Conservation (phyloP, 1,140 invertebrate species). For the Choristoneura fumiferana region DNA sequence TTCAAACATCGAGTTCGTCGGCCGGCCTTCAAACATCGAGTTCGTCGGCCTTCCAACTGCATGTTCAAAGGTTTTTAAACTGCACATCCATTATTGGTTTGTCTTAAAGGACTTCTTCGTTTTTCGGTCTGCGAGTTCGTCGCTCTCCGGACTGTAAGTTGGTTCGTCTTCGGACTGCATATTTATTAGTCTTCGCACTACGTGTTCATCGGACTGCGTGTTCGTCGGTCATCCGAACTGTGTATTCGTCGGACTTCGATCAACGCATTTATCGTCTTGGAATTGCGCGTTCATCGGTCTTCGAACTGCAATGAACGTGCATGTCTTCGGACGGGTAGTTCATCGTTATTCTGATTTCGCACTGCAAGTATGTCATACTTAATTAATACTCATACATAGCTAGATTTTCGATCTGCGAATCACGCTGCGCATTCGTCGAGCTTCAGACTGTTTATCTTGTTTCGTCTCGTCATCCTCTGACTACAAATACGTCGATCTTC, state of each 20-base stretch:
- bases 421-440: not conserved
- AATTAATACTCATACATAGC: too few relatives aligned
- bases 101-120: not conserved
- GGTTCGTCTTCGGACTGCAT: not conserved
- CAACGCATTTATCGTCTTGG: not conserved
- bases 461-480: not conserved
- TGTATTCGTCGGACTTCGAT: not conserved
- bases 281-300: constrained; percentile 3
- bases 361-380: not conserved
- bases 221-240: not conserved
- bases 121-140: not conserved
- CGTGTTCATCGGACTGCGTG: not conserved
- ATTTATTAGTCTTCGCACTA: not conserved
- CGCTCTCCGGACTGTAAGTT: not conserved
- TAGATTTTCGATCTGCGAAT: not conserved
- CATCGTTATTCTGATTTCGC: not conserved
- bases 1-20: not conserved
- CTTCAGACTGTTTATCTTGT: not conserved
- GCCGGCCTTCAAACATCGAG: not conserved
- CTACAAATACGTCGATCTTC: not conserved
- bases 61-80: not conserved
- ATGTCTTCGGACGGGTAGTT: not conserved
- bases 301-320: not conserved
- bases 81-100: too few relatives aligned
- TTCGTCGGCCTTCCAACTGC: not conserved